Evolutionary conservation across 1,140 invertebrate species (phyloP).

Genomic region (Calephelis nemesis): DNA sequence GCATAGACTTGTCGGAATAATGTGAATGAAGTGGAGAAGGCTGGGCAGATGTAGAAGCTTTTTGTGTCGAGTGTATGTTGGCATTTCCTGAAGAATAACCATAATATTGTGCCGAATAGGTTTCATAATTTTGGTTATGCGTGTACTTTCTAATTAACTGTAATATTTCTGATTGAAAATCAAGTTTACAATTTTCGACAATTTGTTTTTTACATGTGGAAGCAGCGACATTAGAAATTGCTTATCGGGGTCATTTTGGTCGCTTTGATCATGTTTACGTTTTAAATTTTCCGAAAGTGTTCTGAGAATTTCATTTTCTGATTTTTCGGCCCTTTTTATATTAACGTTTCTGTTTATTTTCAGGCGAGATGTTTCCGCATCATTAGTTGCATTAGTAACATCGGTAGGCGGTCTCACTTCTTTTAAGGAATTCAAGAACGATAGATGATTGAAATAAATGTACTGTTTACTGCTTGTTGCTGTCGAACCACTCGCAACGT

Average conservation of each 20-base stretch:
- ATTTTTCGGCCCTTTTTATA: constrained; percentile 20
- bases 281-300: constrained; percentile 34
- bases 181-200: constrained; percentile 31
- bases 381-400: constrained; percentile 18
- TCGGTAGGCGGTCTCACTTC: constrained; percentile 20
- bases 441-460: constrained; percentile 19
- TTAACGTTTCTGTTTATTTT: constrained; percentile 22
- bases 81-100: constrained; percentile 29
- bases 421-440: constrained; percentile 19
- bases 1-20: constrained; percentile 28
- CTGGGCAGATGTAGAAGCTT: constrained; percentile 28
- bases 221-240: constrained; percentile 25
- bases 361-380: constrained; percentile 22
- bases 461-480: constrained; percentile 20
- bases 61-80: constrained; percentile 28
- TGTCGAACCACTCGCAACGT: constrained; percentile 19
- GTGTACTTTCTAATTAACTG: constrained; percentile 29
- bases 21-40: constrained; percentile 28
- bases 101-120: constrained; percentile 28
- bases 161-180: constrained; percentile 31
- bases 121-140: constrained; percentile 31
- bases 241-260: constrained; percentile 34
- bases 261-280: constrained; percentile 32
- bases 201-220: constrained; percentile 8
- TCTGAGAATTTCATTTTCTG: constrained; percentile 23